Conservation (phyloP, 1,140 invertebrate genomes). For the Idris sp. region DNA sequence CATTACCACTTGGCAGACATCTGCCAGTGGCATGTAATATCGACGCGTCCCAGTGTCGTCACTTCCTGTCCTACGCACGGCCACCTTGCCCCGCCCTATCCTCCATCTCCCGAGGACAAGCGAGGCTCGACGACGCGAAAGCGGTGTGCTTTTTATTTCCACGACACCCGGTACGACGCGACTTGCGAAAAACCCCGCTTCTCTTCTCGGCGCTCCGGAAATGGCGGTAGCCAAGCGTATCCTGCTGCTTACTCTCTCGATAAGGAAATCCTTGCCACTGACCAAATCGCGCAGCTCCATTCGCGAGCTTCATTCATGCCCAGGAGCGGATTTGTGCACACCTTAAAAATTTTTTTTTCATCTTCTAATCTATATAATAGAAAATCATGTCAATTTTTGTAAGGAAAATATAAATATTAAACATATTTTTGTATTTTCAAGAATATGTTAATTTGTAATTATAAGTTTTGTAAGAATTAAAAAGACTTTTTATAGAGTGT, state of each 20-base stretch:
- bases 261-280: conserved; percentile 44
- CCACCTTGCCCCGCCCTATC: conserved; percentile 57
- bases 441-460: too few species aligned
- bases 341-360: too few species aligned
- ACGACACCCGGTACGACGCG: conserved; percentile 58
- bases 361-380: too few species aligned
- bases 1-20: conserved; percentile 74
- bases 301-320: too few species aligned
- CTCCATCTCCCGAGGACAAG: conserved; percentile 27
- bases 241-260: conserved; percentile 40
- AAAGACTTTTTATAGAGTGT: too few species aligned
- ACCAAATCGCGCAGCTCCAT: conserved; percentile 39
- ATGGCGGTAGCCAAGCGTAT: conserved; percentile 50
- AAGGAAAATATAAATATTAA: too few species aligned
- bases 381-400: too few species aligned
- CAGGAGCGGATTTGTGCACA: too few species aligned
- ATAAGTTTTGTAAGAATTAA: too few species aligned
- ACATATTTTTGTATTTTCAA: too few species aligned
- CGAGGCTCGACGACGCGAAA: conserved; percentile 43
- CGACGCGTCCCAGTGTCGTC: conserved; percentile 69
- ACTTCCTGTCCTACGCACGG: conserved; percentile 72
- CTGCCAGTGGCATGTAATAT: conserved; percentile 67
- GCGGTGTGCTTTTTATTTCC: conserved; percentile 62
- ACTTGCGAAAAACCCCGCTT: conserved; percentile 48
- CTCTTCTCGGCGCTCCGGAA: conserved; percentile 45